A percentile compares a stretch with the other conserved stretches of the same genome.
These are phyloP conservation scores for Chionis minor DNA, from an alignment of 2,113 vertebrate species.

Conservation along the genomic window DNA sequence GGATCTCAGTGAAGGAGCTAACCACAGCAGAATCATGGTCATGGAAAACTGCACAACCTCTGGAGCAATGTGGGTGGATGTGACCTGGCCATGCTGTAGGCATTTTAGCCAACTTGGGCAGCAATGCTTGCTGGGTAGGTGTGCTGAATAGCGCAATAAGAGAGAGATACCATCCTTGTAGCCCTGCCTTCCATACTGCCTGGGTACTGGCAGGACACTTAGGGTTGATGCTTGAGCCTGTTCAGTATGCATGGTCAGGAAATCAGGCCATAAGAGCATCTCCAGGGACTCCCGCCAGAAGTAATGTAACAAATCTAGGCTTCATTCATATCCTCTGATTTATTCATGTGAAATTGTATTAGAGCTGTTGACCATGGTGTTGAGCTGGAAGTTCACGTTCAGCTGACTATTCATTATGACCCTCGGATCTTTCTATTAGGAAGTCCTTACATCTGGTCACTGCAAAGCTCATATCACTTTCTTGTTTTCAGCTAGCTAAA, in stretches of 20 bases:
- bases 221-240: not conserved
- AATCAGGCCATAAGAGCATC: not conserved
- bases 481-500: not conserved
- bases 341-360: not conserved
- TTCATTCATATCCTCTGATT: not conserved
- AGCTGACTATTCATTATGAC: not conserved
- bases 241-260: not conserved
- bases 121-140: not conserved
- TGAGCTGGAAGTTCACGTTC: not conserved
- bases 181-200: not conserved
- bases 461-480: not conserved
- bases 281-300: not conserved
- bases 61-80: not conserved
- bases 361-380: not conserved
- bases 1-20: rapidly evolving
- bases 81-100: not conserved
- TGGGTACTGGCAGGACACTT: not conserved
- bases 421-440: not conserved
- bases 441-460: not conserved
- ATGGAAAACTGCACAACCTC: not conserved
- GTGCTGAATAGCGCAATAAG: not conserved
- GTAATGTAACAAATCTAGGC: not conserved
- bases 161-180: not conserved
- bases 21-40: not conserved
- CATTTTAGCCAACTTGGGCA: not conserved